Conservation (phyloP, 1,140 invertebrate species). For the Temnothorax longispinosus region DNA sequence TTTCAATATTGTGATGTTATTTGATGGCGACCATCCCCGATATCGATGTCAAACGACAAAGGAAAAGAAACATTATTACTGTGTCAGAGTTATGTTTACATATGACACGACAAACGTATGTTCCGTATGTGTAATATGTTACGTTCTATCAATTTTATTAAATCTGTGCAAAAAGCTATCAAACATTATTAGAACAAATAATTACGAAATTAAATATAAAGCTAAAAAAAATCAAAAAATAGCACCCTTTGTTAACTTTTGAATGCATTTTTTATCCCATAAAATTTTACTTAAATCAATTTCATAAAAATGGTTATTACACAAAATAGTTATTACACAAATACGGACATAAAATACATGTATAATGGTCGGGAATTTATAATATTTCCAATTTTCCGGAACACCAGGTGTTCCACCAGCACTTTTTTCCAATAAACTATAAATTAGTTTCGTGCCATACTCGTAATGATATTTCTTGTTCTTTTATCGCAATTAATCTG, state of each 20-base stretch:
- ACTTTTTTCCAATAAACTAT: slow-evolving; percentile 10
- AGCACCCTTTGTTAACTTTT: neutral
- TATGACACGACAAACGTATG: neutral
- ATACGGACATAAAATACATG: neutral
- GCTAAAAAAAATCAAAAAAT: neutral
- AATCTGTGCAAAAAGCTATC: neutral
- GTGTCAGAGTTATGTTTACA: neutral
- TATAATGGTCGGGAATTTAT: neutral
- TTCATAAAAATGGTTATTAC: neutral
- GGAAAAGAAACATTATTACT: neutral
- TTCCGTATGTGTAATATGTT: neutral
- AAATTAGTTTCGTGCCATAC: neutral
- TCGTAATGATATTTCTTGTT: neutral
- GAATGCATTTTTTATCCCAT: neutral
- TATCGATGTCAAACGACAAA: neutral
- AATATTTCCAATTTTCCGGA: neutral
- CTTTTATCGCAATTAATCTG: neutral
- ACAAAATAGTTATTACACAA: neutral
- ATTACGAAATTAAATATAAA: neutral
- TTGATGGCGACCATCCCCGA: neutral
- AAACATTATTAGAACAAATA: neutral
- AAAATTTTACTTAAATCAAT: neutral
- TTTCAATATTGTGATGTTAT: neutral
- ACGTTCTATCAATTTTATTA: neutral
- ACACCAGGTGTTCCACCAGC: neutral